Percentiles rank a stretch among this genome's conserved stretches.
phyloP scores from a whole-genome alignment of 2,888 invertebrate species.

The Dryadula phaetusa region DNA sequence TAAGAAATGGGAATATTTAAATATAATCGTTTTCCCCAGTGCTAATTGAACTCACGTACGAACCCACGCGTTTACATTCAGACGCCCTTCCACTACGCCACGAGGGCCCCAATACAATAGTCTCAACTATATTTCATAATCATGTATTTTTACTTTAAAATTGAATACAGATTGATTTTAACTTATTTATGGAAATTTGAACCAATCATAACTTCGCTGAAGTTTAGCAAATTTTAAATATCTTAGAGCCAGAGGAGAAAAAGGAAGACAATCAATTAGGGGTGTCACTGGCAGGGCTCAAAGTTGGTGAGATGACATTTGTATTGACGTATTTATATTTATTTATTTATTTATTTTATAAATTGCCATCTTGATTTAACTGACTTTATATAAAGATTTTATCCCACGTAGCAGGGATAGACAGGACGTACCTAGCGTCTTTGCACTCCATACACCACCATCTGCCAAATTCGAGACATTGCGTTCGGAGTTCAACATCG shows the following conservation, averaged over 20 bases:
- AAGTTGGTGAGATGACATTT: constrained; percentile 44
- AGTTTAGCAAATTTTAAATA: constrained; percentile 59
- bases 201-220: constrained; percentile 41
- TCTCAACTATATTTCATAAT: background rate
- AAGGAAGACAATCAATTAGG: constrained; percentile 79
- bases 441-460: too few species aligned
- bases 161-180: background rate
- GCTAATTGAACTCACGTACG: too few species aligned
- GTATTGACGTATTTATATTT: constrained; percentile 4
- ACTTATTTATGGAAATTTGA: constrained; percentile 29
- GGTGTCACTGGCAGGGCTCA: constrained; percentile 71
- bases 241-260: constrained; percentile 50
- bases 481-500: too few species aligned
- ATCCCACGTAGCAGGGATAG: too few species aligned
- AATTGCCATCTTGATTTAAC: background rate
- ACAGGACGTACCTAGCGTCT: too few species aligned
- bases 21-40: too few species aligned
- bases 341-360: background rate
- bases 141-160: background rate
- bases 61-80: too few species aligned
- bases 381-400: too few species aligned
- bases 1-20: too few species aligned
- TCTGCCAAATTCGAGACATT: too few species aligned
- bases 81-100: too few species aligned
- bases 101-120: too few species aligned